phyloP scores from a whole-genome alignment of 2,888 invertebrate species.

The Halictus ligatus region DNA sequence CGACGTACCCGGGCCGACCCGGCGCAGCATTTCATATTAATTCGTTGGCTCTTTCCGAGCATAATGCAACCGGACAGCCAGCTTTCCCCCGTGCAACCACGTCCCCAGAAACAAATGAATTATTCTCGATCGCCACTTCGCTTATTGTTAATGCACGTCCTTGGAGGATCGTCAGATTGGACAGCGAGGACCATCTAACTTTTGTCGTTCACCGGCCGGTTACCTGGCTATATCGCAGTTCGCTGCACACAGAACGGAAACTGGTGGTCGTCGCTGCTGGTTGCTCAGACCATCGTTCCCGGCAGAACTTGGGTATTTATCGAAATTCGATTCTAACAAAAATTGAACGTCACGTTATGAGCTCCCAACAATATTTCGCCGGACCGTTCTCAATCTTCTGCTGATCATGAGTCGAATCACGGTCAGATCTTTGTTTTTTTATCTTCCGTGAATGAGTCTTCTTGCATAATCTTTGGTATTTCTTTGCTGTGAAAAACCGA shows the following conservation, averaged over 20 bases:
- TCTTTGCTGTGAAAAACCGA: neutral
- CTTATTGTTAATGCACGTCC: conserved; percentile 21
- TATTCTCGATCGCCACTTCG: conserved; percentile 30
- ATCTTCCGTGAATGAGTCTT: neutral
- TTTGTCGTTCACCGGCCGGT: conserved; percentile 12
- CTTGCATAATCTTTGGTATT: neutral
- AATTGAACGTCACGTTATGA: conserved; percentile 24
- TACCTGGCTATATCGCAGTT: neutral
- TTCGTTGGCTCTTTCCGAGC: neutral
- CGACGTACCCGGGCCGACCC: neutral
- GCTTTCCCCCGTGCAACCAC: conserved; percentile 1
- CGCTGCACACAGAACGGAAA: neutral
- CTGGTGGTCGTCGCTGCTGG: neutral
- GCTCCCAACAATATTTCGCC: conserved; percentile 40
- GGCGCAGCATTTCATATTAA: neutral
- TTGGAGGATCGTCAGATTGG: neutral
- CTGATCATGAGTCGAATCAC: neutral
- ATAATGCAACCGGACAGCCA: neutral
- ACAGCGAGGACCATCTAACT: conserved; percentile 31
- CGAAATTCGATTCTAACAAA: conserved; percentile 43
- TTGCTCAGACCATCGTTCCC: neutral
- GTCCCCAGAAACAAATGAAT: conserved; percentile 17
- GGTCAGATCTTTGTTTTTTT: neutral
- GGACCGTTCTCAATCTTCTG: neutral
- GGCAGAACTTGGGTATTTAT: conserved; percentile 36